Evolutionary conservation across 2,888 invertebrate species (phyloP), one percentile per base, ranked within the genome.

Genomic region (Drosophila ezoana): DNA sequence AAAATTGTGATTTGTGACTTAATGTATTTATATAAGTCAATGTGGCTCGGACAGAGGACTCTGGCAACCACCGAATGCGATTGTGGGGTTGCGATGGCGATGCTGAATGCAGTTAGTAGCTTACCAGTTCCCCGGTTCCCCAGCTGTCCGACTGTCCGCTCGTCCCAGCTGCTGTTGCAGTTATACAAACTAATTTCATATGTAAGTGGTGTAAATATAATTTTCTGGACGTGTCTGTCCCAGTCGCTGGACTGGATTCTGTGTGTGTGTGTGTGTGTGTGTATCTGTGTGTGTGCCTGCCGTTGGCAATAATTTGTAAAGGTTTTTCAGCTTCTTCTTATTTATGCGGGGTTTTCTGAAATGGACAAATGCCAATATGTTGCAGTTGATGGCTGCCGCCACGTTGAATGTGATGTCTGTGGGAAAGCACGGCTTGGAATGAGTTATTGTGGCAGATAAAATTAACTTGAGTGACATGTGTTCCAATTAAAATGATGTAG

Each of bases 1-100:
- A 79, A 89, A 89, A 83, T 84, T 86, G 86, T 89, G 90, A 90
- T 89, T 90, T 90, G 90, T 90, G 90, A 89, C 90, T 90, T 89
- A 85, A 90, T 89, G 89, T 85, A 87, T 80, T 88, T 83, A 77
- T 85, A 86, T 85, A 86, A 86, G 84, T 85, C 77, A 81, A 79
- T 66, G 80, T 62, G 78, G 66, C 28, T 28, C 53, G 54, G 51
- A 41, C 68, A 18, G 54, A 54, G 56, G 28, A 57, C 52, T 11
- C 20, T 13, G 18, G 20, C 49, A 51, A 2, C 47, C 53, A 44
- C 41, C 57, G 32, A 76, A 18, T 58, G 69, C 49, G 18, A 28
- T 40, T 73, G 44, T 61, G 57, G 57, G 60, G 48, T 40, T 72
- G 70, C 51, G 20, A 44, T 44, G 41, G 9, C 38, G 54, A 48